Evolutionary conservation across 2,113 vertebrate genomes (phyloP), one percentile per base, ranked within the genome.

Genomic region (Herpetotheres cachinnans): DNA sequence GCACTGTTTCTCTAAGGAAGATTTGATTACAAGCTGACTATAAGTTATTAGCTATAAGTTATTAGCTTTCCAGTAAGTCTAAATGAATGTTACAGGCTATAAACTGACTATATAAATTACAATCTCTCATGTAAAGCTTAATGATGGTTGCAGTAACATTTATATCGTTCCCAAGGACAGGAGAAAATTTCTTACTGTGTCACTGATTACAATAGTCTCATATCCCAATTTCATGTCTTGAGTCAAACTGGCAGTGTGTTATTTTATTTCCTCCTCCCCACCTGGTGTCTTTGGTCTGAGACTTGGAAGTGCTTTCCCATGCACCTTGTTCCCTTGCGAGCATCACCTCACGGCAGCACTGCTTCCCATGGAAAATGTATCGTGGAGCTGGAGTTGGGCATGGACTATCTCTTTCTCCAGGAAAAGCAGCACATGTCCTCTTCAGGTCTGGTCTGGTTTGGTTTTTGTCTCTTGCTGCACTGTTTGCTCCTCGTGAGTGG

Each of bases 41-140:
- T 87, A 85, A 92, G 82, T 92, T 91, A 90, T 92, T 91, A 95
- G 67, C 52, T 82, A 3, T 78, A 89, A 92, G 70, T 94, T 94
- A 95, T 92, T 93, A 92, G 71, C 74, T 93, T 95, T 79, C 90
- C 52, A 90, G 86, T 81, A 83, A 95, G 86, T 78, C 77, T 66
- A 74, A 96, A 86, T 91, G 80, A 94, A 93, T 40, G 86, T 78
- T 89, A 62, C 80, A 83, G 83, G 72, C 91, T 91, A 94, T 95
- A 94, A 96, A 95, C 34, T 32, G 47, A 52, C 86, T 79, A 5
- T 76, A 58, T 83, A 94, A 96, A 66, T 94, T 86, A 62, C 67
- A 73, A 0, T 72, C 73, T 61, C 63, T 89, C 81, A 26, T 58
- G 91, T 52, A 70, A 76, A 63, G 70, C 77, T 81, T 89, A 91